Conservation (phyloP, 2,797 vertebrate species). For the Schizothorax lantsangensis region DNA sequence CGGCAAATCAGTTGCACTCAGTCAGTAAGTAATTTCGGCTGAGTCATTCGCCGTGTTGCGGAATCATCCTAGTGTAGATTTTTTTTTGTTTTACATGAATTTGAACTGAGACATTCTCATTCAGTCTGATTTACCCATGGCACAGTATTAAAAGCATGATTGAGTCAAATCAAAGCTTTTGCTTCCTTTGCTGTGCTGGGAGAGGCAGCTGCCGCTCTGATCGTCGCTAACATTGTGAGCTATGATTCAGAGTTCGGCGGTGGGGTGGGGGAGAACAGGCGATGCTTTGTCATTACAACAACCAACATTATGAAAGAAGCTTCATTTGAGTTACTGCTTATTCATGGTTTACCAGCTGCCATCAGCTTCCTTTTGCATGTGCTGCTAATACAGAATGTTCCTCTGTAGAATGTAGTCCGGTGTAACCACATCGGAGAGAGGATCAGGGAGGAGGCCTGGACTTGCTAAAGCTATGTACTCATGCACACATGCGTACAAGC, state of each 20-base stretch:
- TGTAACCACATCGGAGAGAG: neutral
- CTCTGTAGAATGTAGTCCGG: constrained; percentile 14
- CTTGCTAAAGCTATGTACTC: neutral
- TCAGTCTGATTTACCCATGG: constrained; percentile 19
- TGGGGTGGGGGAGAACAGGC: constrained; percentile 27
- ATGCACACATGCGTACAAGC: neutral
- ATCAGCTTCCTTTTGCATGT: constrained; percentile 16
- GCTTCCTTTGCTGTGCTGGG: constrained; percentile 30
- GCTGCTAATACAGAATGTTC: constrained; percentile 30
- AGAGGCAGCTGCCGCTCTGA: constrained; percentile 31
- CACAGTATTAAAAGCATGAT: constrained; percentile 19
- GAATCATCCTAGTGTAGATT: neutral
- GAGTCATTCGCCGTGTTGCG: neutral
- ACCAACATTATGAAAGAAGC: constrained; percentile 41
- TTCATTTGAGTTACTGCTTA: constrained; percentile 27
- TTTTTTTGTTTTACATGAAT: neutral
- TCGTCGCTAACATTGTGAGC: constrained; percentile 28
- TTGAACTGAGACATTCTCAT: constrained; percentile 7
- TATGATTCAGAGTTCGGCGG: constrained; percentile 33
- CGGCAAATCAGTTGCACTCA: neutral
- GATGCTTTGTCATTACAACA: constrained; percentile 38
- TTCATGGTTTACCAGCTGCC: constrained; percentile 42
- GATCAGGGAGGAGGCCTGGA: neutral
- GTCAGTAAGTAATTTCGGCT: constrained; percentile 10
- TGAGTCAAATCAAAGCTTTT: constrained; percentile 24